Evolutionary conservation across 2,797 vertebrate species (phyloP), one percentile per base, ranked within the genome.

Genomic region (Tauraco hartlaubi): DNA sequence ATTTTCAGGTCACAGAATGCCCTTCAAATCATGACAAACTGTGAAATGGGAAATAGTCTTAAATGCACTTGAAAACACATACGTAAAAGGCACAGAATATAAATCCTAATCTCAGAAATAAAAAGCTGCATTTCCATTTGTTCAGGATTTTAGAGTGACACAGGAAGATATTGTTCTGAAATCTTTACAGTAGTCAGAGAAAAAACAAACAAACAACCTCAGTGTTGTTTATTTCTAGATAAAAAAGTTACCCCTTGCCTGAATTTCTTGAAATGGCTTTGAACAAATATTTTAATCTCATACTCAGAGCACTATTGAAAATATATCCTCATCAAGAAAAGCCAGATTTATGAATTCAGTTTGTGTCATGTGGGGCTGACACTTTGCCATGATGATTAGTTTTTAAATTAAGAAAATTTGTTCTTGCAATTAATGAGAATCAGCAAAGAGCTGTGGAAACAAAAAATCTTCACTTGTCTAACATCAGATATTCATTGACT

Each of bases 331-430:
- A 2, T 77, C 59, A 92, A 83, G 52, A 92, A 89, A 66, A 87
- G 31, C 41, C 20, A 56, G 8, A 59, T 46, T 82, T 92, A 74
- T 74, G 2, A 82, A 46, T 96, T 94, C 89, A 66, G 44, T 84
- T 85, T 64, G 15, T 88, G 35, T 78, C 46, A 46, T 28, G 23
- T 88, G 61, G 15, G 28, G 9, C 13, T 82, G 58, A 76, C 39
- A 68, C 33, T 91, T 90, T 59, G 46, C 73, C 48, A 83, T 64
- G 69, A n/a, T 52, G 20, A 88, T 79, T 90, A 76, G 35, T 59
- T 98, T 96, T 91, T 74, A 91, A 94, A 83, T 87, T 84, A 90
- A 94, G 52, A 91, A 88, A 79, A 77, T 64, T 88, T 93, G 13
- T 58, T 80, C 48, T 91, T 93, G 12, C 49, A 93, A 10, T 86